Conservation (phyloP, 2,797 vertebrate genomes). For the Syngnathus acus region DNA sequence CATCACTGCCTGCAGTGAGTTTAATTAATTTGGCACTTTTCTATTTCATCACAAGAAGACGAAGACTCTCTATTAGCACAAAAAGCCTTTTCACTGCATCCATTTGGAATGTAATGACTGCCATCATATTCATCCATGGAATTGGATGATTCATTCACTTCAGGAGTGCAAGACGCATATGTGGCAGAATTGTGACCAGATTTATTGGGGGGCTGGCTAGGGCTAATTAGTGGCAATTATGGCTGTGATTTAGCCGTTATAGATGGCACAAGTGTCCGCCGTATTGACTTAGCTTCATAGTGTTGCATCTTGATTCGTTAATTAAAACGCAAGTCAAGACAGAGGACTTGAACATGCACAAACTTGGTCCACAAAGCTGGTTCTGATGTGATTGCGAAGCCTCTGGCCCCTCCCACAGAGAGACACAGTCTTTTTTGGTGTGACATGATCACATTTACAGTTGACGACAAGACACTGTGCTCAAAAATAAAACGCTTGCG, state of each 20-base stretch:
- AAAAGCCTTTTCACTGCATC: background rate
- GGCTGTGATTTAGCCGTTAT: background rate
- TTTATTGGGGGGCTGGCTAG: background rate
- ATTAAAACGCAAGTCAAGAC: background rate
- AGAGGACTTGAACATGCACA: too few relatives aligned
- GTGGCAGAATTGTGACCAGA: constrained; percentile 1
- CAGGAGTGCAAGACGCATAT: background rate
- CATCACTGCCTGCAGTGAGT: background rate
- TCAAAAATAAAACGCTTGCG: background rate
- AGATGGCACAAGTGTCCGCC: background rate
- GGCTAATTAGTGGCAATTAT: constrained; percentile 1
- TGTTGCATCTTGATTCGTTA: background rate
- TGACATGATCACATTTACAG: background rate
- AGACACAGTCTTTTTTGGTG: background rate
- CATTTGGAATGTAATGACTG: constrained; percentile 4
- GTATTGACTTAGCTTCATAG: background rate
- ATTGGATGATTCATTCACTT: constrained; percentile 4
- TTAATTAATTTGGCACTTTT: background rate
- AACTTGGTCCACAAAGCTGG: too few relatives aligned
- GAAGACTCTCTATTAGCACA: background rate
- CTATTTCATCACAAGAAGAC: background rate
- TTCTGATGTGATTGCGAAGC: background rate
- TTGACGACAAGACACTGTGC: background rate
- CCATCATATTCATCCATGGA: constrained; percentile 1
- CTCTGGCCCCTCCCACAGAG: background rate